Percentiles rank a stretch among this genome's conserved stretches.
phyloP scores from a whole-genome alignment of 2,113 vertebrate genomes.

The Gallinago paraguaiae region DNA sequence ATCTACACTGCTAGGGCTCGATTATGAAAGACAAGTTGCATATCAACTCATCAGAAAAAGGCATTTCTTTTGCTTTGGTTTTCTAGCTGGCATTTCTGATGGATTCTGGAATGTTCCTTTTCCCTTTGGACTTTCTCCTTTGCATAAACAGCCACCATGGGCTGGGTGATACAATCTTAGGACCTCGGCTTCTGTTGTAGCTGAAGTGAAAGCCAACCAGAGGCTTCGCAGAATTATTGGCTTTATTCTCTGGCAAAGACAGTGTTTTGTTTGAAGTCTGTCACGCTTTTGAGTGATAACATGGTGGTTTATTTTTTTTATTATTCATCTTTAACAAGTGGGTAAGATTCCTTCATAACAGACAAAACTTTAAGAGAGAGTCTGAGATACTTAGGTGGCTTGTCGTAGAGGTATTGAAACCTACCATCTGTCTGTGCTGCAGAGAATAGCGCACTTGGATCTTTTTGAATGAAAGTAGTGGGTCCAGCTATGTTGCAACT shows the following conservation, averaged over 20 bases:
- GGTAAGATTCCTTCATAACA: background rate
- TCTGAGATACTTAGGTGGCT: background rate
- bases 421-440: background rate
- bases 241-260: background rate
- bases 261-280: background rate
- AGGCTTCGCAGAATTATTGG: background rate
- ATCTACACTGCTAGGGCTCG: background rate
- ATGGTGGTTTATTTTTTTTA: background rate
- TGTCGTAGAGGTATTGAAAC: background rate
- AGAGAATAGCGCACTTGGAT: background rate
- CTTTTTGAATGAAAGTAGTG: constrained; percentile 16
- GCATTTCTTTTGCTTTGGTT: background rate
- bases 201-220: background rate
- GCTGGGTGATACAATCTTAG: background rate
- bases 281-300: background rate
- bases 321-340: background rate
- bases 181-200: background rate
- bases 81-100: background rate
- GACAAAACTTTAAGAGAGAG: background rate
- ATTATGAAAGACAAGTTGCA: background rate
- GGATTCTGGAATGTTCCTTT: background rate
- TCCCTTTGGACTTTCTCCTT: background rate
- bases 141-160: background rate
- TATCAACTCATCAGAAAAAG: background rate
- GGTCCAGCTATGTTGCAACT: background rate